A percentile compares a stretch with the other conserved stretches of the same genome.
These are phyloP conservation scores for Gadopsis bispinosus DNA, from an alignment of 2,797 vertebrate species.

Conservation along the genomic window DNA sequence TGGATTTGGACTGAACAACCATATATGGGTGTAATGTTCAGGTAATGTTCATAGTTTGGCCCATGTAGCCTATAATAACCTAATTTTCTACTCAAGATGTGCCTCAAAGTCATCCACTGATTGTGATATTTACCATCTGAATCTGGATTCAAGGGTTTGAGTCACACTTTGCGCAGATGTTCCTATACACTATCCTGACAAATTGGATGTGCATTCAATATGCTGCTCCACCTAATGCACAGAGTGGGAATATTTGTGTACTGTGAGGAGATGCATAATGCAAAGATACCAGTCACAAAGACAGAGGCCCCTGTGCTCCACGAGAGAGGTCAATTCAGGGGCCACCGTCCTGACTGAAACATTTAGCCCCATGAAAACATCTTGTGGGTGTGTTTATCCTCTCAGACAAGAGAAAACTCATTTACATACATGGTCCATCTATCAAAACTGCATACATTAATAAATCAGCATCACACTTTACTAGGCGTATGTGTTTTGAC, in stretches of 20 bases:
- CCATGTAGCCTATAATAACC: background rate
- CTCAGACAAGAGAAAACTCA: too few species aligned
- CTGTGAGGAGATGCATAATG: slow-evolving; percentile 12
- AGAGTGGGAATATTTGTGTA: background rate
- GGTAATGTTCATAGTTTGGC: background rate
- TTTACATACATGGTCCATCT: too few species aligned
- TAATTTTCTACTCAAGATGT: background rate
- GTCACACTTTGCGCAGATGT: background rate
- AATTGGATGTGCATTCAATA: background rate
- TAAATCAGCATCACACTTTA: too few species aligned
- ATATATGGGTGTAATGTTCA: background rate
- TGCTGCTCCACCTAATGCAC: too few species aligned
- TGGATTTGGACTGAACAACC: background rate
- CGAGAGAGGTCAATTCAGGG: too few species aligned
- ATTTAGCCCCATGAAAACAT: too few species aligned
- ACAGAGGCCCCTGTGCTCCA: too few species aligned
- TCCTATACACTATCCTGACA: background rate
- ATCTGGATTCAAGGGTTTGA: background rate
- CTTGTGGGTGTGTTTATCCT: too few species aligned
- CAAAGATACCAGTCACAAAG: slow-evolving; percentile 17
- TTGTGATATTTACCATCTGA: slow-evolving; percentile 3
- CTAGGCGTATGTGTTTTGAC: too few species aligned
- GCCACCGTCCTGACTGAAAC: too few species aligned
- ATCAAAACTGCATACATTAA: too few species aligned
- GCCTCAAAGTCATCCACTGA: background rate